These are phyloP conservation scores for Cichlasoma orientale DNA, from an alignment of 2,797 vertebrate genomes.

Conservation along the genomic window DNA sequence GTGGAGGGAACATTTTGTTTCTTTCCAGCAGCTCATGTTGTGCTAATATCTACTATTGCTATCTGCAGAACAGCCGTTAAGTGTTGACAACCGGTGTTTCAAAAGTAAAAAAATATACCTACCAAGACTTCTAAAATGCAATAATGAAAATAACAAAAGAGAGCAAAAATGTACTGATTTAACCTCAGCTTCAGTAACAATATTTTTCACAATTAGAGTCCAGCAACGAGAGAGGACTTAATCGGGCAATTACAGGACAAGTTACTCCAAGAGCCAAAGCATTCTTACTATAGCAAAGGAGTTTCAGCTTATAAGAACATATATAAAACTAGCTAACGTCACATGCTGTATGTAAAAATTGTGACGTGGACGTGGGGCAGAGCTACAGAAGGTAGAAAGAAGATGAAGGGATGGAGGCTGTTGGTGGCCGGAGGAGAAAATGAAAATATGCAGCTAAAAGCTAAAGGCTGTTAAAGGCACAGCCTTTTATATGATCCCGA, in stretches of 20 bases:
- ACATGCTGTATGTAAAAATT: too few species aligned
- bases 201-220: background rate
- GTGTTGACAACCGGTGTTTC: background rate
- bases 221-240: background rate
- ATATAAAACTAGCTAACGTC: too few species aligned
- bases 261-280: background rate
- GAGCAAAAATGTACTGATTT: background rate
- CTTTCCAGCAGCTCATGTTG: background rate
- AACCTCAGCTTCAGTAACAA: background rate
- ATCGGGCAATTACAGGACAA: background rate
- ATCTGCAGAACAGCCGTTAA: background rate
- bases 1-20: constrained; percentile 13
- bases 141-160: background rate
- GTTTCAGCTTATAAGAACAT: too few species aligned
- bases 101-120: background rate
- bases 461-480: too few species aligned
- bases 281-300: too few species aligned
- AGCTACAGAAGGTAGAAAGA: too few species aligned
- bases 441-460: too few species aligned
- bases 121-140: background rate
- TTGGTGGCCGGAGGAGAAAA: too few species aligned
- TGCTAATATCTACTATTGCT: background rate
- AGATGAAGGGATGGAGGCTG: too few species aligned
- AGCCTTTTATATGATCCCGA: too few species aligned
- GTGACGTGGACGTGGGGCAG: too few species aligned